A percentile compares a stretch with the other conserved stretches of the same genome.
Conservation (phyloP, 1,140 invertebrate genomes). For the Hyposmocoma kahamanoa region DNA sequence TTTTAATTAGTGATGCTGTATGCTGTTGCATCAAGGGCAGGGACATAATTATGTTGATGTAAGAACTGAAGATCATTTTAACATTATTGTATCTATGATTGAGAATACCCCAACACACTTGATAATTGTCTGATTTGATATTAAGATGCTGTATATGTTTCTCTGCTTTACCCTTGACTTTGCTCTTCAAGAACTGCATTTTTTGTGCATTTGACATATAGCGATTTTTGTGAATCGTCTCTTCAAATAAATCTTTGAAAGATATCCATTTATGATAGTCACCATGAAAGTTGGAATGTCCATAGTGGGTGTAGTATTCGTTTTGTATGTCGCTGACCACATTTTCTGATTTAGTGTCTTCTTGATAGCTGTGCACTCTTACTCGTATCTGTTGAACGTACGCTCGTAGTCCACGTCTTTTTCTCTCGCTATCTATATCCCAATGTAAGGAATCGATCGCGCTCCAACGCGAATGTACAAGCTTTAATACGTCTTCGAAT, state of each 20-base stretch:
- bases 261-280: slow-evolving; percentile 1
- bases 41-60: slow-evolving; percentile 4
- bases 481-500: neutral
- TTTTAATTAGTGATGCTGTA: neutral
- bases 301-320: neutral
- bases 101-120: slow-evolving; percentile 3
- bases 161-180: slow-evolving; percentile 4
- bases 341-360: slow-evolving; percentile 3
- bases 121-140: slow-evolving; percentile 2
- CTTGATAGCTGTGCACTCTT: neutral
- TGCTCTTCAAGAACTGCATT: slow-evolving; percentile 2
- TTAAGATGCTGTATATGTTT: slow-evolving; percentile 2
- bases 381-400: neutral
- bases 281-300: slow-evolving; percentile 2
- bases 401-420: neutral
- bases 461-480: slow-evolving; percentile 1
- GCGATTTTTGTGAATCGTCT: slow-evolving; percentile 4
- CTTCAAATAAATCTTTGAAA: slow-evolving; percentile 3
- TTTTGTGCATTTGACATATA: slow-evolving; percentile 4
- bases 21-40: slow-evolving; percentile 1
- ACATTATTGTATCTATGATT: slow-evolving; percentile 6
- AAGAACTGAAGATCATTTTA: slow-evolving; percentile 3
- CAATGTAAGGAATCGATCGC: slow-evolving; percentile 2
- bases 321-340: neutral
- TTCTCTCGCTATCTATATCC: slow-evolving; percentile 1